Evolutionary conservation across 2,888 invertebrate species (phyloP).

Genomic region (Pollenia griseotomentosa): DNA sequence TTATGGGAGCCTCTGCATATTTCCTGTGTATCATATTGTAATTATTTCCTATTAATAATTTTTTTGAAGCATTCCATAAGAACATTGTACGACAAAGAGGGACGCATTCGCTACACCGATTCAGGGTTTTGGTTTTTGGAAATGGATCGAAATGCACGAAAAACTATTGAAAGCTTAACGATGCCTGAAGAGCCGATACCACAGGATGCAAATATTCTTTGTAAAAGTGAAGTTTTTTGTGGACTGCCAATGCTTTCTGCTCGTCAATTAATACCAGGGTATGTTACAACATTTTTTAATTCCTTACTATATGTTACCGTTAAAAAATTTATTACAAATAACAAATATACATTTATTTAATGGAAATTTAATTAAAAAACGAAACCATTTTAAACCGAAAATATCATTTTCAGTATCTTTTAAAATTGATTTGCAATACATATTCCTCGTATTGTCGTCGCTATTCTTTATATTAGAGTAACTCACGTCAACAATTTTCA

Average conservation of each 20-base stretch:
- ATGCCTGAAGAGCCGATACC: slow-evolving; percentile 79
- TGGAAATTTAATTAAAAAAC: no score
- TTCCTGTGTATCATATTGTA: no score
- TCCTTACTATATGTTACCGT: neutral
- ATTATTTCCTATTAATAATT: neutral
- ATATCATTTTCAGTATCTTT: no score
- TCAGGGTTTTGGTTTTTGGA: slow-evolving; percentile 80
- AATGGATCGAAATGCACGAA: slow-evolving; percentile 79
- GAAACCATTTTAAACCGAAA: no score
- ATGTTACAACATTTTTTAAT: neutral
- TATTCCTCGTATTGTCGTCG: no score
- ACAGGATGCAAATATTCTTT: slow-evolving; percentile 78
- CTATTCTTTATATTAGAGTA: no score
- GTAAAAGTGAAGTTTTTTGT: slow-evolving; percentile 79
- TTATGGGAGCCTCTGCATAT: no score
- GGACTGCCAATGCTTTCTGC: slow-evolving; percentile 78
- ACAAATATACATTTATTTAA: no score
- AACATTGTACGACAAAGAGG: slow-evolving; percentile 79
- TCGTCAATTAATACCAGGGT: slow-evolving; percentile 78
- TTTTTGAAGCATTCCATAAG: slow-evolving; percentile 77
- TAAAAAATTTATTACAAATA: no score
- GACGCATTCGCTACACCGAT: slow-evolving; percentile 79
- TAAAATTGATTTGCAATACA: no score
- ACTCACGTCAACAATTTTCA: no score
- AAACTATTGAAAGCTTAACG: slow-evolving; percentile 80